Evolutionary conservation across 2,888 invertebrate genomes (phyloP).

Genomic region (Cerastis leucographa): DNA sequence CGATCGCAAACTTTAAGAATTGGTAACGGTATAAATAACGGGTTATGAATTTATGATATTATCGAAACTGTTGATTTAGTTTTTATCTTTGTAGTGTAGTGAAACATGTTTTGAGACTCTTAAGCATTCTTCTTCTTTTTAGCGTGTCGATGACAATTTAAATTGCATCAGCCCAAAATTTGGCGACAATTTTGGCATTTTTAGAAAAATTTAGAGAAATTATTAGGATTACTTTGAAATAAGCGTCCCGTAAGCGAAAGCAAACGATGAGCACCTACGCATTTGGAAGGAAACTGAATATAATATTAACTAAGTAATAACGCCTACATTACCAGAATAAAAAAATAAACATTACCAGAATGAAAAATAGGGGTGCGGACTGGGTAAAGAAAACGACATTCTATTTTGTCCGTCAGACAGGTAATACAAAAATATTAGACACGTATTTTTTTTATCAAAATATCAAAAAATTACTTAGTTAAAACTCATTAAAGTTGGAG

Average conservation of each 20-base stretch:
- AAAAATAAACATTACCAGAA: too few relatives aligned
- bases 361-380: too few relatives aligned
- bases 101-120: slow-evolving; percentile 25
- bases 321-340: neutral
- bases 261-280: neutral
- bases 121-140: too few relatives aligned
- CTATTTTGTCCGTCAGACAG: too few relatives aligned
- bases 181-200: too few relatives aligned
- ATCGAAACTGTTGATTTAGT: neutral
- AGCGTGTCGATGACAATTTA: too few relatives aligned
- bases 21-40: slow-evolving; percentile 31
- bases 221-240: neutral
- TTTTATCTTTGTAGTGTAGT: neutral
- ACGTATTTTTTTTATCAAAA: too few relatives aligned
- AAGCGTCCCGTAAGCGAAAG: neutral
- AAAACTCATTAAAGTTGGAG: too few relatives aligned
- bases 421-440: too few relatives aligned
- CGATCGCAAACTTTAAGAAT: neutral
- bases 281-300: neutral
- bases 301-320: neutral
- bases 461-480: too few relatives aligned
- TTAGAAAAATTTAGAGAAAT: neutral
- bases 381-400: too few relatives aligned
- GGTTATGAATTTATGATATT: slow-evolving; percentile 1
- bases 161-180: too few relatives aligned